phyloP scores from a whole-genome alignment of 64 coral and sea anemone genomes.

The Hydrozoanthus tunicans region DNA sequence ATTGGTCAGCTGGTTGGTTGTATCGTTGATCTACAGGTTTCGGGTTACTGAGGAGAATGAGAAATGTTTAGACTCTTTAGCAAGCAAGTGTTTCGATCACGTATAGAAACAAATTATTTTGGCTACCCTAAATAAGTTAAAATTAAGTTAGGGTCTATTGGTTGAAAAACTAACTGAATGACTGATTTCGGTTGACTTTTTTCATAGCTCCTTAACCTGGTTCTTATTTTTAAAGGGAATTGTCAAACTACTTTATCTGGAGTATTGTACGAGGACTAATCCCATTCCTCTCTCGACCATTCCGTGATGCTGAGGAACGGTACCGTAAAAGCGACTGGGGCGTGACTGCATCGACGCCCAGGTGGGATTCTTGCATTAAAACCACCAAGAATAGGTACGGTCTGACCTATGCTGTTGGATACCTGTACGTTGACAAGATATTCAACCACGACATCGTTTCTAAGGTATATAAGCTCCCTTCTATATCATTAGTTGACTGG shows the following conservation, averaged over 20 bases:
- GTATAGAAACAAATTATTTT: no score
- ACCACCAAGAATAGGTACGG: slow-evolving; percentile 47
- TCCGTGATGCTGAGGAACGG: slow-evolving; percentile 64
- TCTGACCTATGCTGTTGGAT: slow-evolving; percentile 73
- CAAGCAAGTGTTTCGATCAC: no score
- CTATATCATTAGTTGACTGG: neutral
- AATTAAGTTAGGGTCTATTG: no score
- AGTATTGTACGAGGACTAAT: slow-evolving; percentile 61
- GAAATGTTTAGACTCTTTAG: no score
- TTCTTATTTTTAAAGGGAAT: slow-evolving; percentile 40
- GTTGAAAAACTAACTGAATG: no score
- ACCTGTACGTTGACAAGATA: slow-evolving; percentile 69
- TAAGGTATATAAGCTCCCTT: slow-evolving; percentile 27
- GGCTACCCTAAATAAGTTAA: no score
- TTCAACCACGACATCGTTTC: slow-evolving; percentile 72
- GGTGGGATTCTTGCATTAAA: slow-evolving; percentile 74
- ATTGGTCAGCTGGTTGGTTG: no score
- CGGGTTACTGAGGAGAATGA: no score
- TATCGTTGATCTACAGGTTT: no score
- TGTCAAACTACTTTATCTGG: slow-evolving; percentile 94
- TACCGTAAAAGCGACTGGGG: slow-evolving; percentile 45
- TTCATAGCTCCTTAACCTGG: no score
- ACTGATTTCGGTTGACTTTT: no score
- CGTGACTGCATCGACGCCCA: slow-evolving; percentile 47
- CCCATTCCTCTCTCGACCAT: slow-evolving; percentile 84